Evolutionary conservation across 1,140 invertebrate genomes (phyloP).

Genomic region (Aleiodes sp.): DNA sequence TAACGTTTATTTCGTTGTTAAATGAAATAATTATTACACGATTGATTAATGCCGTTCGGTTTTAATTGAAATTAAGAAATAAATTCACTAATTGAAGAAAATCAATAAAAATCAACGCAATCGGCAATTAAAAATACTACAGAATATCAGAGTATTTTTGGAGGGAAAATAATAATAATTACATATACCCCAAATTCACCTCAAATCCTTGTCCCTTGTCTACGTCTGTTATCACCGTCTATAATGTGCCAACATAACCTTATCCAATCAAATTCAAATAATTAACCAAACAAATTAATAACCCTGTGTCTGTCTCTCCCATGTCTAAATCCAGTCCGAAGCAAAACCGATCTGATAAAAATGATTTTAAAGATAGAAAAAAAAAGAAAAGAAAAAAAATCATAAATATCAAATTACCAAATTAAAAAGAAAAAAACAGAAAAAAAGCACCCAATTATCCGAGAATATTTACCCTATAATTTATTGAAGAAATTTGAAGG

Average conservation of each 20-base stretch:
- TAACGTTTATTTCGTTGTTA: slow-evolving; percentile 37
- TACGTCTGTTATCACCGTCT: slow-evolving; percentile 68
- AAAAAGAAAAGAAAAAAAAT: neutral
- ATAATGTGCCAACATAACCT: slow-evolving; percentile 51
- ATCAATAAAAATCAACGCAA: slow-evolving; percentile 8
- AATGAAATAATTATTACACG: slow-evolving; percentile 31
- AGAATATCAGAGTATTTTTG: slow-evolving; percentile 11
- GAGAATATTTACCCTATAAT: neutral
- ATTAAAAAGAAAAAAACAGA: neutral
- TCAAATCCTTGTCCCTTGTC: slow-evolving; percentile 67
- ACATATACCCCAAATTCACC: slow-evolving; percentile 49
- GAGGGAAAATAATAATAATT: slow-evolving; percentile 21
- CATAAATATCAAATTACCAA: neutral
- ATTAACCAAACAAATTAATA: slow-evolving; percentile 19
- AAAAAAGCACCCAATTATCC: neutral
- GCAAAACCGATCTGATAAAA: neutral
- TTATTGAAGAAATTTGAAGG: neutral
- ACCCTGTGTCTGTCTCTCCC: slow-evolving; percentile 54
- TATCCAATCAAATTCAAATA: slow-evolving; percentile 30
- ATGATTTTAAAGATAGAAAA: too few species aligned
- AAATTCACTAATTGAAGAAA: too few species aligned
- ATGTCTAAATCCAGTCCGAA: slow-evolving; percentile 40
- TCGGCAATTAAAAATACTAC: neutral
- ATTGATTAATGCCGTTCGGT: neutral
- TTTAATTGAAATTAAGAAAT: neutral